Base-by-base conservation (phyloP, 2,888 invertebrate species). In the Melinaea marsaeus region DNA sequence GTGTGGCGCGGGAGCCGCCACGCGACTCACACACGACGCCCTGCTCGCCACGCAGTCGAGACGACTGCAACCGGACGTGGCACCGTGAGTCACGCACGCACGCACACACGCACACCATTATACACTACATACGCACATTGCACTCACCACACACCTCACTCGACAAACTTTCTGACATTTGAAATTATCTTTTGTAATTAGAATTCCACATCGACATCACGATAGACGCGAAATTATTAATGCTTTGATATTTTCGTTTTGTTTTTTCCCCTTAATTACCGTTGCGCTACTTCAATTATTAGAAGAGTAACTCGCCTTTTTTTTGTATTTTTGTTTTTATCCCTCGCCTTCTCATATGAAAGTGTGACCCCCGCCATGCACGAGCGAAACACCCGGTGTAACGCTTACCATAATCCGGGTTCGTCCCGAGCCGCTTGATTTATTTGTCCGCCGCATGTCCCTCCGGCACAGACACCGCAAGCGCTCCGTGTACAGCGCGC, bases 1-100 rank as follows among this genome's bases (percentile, higher is more conserved):
- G 95, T 94, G 59, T 1, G 82, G 92, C 92, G 77, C 94, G 71
- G 67, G 73, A 55, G 77, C 61, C 65, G 71, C 64, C 62, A 70
- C 65, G 68, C 70, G 96, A 66, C 92, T 96, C 78, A 96, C 96
- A 76, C 95, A 94, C 86, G 95, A 95, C 88, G 92, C 95, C 78
- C 92, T 97, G 71, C 92, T 96, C 76, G 95, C 95, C 78, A 96
- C 96, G 67, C 95, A 96, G 87, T 93, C 94, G 80, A 92, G 94
- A 74, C 92, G 95, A 67, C 94, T 90, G 75, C 90, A 85, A 75
- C 94, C 75, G 92, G 95, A 95, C 81, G 79, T 75, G 68, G 86
- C 88, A 54, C 88, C 89, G 90, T 89, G 71, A 82, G 87, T 86
- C 57, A 7, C 46, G 3, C 47, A 33, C 62, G n/a, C 63, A 51